Evolutionary conservation across 2,888 invertebrate species (phyloP), one percentile per base, ranked within the genome.

Genomic region (Apoda limacodes): DNA sequence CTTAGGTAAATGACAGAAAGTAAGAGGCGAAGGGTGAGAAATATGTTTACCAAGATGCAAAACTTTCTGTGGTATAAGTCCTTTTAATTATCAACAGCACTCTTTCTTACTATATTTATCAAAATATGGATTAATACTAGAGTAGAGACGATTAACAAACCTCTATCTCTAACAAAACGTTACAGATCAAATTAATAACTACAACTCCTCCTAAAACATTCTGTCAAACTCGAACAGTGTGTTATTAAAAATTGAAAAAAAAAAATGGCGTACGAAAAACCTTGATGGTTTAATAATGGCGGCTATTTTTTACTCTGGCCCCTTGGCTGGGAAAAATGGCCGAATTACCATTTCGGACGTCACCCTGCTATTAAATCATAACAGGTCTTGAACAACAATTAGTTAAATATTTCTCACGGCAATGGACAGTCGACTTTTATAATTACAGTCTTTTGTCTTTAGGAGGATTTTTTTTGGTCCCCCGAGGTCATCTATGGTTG

Each of bases 291-390:
- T 46, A 37, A 40, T 65, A 66, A 67, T 63, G 53, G 51, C 45
- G 48, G 53, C 39, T 43, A 52, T 63, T 63, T 67, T 65, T 67
- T 60, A 56, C 38, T 23, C 26, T 17, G 40, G 36, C 31, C 40
- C 36, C 27, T 30, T 28, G 33, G 32, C 32, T 50, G 50, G 50
- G 50, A 52, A 58, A 55, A 50, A 50, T 47, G 45, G 43, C 42
- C 45, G 48, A 60, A 63, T 65, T 57, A 61, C 46, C 53, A 59
- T 65, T 61, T 55, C 42, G 52, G 40, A 47, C 59, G 58, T 60
- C 58, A 50, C 67, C 62, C 66, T 67, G 52, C 69, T 61, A 75
- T 74, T 74, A 74, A 67, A 65, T 61, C 60, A 54, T 55, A 60
- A 55, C 50, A 45, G 53, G 55, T 49, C 53, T 51, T 43, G 50